Conservation (phyloP, 2,113 vertebrate genomes). For the Zosterops lateralis region DNA sequence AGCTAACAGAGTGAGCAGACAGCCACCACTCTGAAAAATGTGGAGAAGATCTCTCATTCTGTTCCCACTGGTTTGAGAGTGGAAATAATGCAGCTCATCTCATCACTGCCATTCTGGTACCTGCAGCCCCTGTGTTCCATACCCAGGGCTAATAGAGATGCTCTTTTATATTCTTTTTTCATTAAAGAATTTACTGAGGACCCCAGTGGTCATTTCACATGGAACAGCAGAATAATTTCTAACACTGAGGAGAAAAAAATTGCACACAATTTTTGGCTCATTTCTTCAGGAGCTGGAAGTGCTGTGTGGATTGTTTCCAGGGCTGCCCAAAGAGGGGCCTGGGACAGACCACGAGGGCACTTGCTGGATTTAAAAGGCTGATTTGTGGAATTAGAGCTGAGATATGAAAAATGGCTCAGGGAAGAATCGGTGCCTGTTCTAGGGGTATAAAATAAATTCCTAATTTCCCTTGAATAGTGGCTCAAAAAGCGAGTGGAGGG, state of each 20-base stretch:
- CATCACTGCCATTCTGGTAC: conserved; percentile 3
- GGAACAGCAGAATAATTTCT: conserved; percentile 44
- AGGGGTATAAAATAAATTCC: background rate
- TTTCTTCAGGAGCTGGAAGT: background rate
- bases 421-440: conserved; percentile 6
- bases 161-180: background rate
- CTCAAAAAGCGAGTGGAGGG: background rate
- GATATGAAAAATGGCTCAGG: background rate
- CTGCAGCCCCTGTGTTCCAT: background rate
- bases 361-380: conserved; percentile 18
- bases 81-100: conserved; percentile 16
- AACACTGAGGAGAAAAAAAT: conserved; percentile 23
- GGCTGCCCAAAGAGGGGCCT: background rate
- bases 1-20: background rate
- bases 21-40: background rate
- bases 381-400: conserved; percentile 50
- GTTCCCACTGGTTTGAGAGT: background rate
- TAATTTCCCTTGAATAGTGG: conserved; percentile 9
- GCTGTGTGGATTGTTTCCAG: background rate
- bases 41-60: background rate
- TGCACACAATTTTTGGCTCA: background rate
- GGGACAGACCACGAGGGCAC: background rate
- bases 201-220: conserved; percentile 29
- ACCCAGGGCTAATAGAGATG: conserved; percentile 21
- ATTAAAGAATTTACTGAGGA: background rate